phyloP scores from a whole-genome alignment of 1,140 invertebrate genomes.

The Condylostylus longicornis region DNA sequence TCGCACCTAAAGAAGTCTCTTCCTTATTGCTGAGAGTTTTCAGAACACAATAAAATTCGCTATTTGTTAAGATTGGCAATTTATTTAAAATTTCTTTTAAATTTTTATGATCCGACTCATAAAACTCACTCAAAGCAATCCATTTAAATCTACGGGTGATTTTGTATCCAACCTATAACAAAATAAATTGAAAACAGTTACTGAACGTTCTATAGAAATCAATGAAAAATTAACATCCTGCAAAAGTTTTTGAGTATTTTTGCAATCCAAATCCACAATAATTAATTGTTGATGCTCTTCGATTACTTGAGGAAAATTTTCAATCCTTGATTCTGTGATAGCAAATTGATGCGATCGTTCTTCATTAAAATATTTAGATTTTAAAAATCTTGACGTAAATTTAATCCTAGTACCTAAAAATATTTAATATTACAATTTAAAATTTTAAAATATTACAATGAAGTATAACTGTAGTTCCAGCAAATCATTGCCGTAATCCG shows the following conservation, averaged over 20 bases:
- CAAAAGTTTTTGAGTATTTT: not conserved
- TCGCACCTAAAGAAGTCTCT: not conserved
- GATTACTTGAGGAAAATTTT: not conserved
- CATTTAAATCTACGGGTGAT: constrained; percentile 1
- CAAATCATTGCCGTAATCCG: constrained; percentile 1
- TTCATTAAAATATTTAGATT: not conserved
- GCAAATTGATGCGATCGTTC: constrained; percentile 1
- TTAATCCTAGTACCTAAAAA: not conserved
- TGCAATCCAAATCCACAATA: constrained; percentile 1
- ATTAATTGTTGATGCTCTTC: constrained; percentile 3
- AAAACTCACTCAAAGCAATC: not conserved
- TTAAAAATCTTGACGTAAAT: not conserved
- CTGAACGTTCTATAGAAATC: not conserved
- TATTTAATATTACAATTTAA: constrained; percentile 1
- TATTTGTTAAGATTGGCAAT: too few relatives aligned
- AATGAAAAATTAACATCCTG: not conserved
- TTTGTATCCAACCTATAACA: not conserved
- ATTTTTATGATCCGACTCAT: not conserved
- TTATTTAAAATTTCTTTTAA: too few relatives aligned
- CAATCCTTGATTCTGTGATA: not conserved
- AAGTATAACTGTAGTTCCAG: constrained; percentile 3
- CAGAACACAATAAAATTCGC: too few relatives aligned
- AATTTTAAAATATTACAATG: not conserved
- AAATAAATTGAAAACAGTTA: not conserved
- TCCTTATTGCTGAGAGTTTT: not conserved